A percentile compares a stretch with the other conserved stretches of the same genome.
Conservation (phyloP, 2,888 invertebrate species). For the Macropis europaea region DNA sequence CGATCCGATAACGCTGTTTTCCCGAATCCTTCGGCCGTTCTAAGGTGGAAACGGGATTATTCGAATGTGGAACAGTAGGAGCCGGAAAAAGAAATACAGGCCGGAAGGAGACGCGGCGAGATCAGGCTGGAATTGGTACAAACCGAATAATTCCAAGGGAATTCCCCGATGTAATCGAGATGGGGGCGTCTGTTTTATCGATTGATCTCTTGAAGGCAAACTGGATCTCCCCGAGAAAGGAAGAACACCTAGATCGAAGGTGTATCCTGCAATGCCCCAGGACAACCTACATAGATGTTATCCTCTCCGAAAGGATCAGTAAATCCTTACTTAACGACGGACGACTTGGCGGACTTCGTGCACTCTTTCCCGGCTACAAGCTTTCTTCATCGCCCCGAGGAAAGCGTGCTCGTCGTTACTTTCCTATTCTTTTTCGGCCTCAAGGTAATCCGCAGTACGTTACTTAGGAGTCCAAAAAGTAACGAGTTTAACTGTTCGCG, state of each 20-base stretch:
- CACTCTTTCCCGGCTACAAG: constrained; percentile 33
- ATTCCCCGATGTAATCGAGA: constrained; percentile 40
- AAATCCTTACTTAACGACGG: constrained; percentile 71
- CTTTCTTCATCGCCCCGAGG: constrained; percentile 14
- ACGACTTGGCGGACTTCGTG: constrained; percentile 58
- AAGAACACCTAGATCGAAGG: constrained; percentile 13
- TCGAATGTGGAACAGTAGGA: constrained; percentile 23
- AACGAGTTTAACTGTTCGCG: constrained; percentile 45
- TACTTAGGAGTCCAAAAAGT: constrained; percentile 38
- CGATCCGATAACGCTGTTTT: constrained; percentile 49
- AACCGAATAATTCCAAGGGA: constrained; percentile 61
- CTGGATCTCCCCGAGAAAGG: constrained; percentile 18
- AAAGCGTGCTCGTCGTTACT: constrained; percentile 10
- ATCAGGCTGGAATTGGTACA: constrained; percentile 64
- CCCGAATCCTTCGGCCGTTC: constrained; percentile 35
- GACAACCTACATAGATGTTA: constrained; percentile 46
- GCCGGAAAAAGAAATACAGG: constrained; percentile 3
- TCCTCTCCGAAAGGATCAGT: constrained; percentile 54
- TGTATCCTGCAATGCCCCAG: constrained; percentile 14
- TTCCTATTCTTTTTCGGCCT: constrained; percentile 7
- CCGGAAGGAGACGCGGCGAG: constrained; percentile 23
- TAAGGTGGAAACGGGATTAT: constrained; percentile 29
- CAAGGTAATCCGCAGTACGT: constrained; percentile 45
- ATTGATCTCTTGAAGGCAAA: constrained; percentile 47
- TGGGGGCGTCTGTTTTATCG: constrained; percentile 61